Conservation (phyloP, 2,888 invertebrate genomes). For the Dichetophora obliterata region DNA sequence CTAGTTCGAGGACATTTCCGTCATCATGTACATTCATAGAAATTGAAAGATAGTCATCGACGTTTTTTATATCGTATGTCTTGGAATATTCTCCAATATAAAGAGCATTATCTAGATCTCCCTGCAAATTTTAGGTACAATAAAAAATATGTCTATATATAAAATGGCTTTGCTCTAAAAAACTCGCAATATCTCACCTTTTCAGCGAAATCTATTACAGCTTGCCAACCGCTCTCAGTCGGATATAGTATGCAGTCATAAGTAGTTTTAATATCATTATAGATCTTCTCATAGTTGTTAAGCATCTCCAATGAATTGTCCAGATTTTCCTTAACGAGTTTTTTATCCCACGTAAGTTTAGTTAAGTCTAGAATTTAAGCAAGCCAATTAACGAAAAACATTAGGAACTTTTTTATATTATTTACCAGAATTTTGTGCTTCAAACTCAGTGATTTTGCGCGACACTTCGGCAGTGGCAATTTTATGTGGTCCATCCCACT, state of each 20-base stretch:
- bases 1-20: constrained; percentile 92
- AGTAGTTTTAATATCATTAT: constrained; percentile 86
- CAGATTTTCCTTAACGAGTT: constrained; percentile 88
- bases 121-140: constrained; percentile 69
- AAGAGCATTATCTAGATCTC: constrained; percentile 83
- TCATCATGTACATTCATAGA: constrained; percentile 92
- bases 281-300: constrained; percentile 88
- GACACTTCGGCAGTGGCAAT: constrained; percentile 82
- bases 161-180: too few species aligned
- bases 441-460: constrained; percentile 82
- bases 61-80: constrained; percentile 85
- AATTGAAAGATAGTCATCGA: constrained; percentile 86
- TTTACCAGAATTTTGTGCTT: constrained; percentile 74
- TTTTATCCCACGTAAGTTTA: constrained; percentile 77
- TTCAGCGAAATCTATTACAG: constrained; percentile 66
- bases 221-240: constrained; percentile 89
- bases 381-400: neutral
- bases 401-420: constrained; percentile 6
- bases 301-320: constrained; percentile 89
- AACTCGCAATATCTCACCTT: too few species aligned
- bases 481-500: constrained; percentile 90
- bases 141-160: too few species aligned
- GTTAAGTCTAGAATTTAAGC: constrained; percentile 65
- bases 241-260: constrained; percentile 95
- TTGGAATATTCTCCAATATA: constrained; percentile 85